Percentiles rank a stretch among this genome's conserved stretches.
These are phyloP conservation scores for Tricholaema leucomelas DNA, from an alignment of 2,113 vertebrate species.

Conservation along the genomic window DNA sequence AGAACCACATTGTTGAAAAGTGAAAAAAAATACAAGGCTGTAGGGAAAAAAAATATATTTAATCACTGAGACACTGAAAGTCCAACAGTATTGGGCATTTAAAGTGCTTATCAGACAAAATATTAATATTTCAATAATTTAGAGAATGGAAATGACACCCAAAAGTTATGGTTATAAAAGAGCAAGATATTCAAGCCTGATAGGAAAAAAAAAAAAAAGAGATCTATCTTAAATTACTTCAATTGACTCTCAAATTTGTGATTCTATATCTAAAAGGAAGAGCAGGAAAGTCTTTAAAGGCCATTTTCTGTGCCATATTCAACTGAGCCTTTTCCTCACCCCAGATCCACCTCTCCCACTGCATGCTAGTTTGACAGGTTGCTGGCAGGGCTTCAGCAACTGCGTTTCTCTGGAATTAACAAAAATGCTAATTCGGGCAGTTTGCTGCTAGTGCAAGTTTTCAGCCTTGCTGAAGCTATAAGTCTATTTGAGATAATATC, in stretches of 20 bases:
- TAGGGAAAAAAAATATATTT: neutral
- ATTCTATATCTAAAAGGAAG: neutral
- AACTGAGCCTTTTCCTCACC: conserved; percentile 8
- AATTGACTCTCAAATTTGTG: neutral
- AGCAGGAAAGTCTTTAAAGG: neutral
- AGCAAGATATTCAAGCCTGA: neutral
- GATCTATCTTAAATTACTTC: neutral
- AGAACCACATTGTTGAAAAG: neutral
- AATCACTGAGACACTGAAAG: neutral
- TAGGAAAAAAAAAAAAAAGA: neutral
- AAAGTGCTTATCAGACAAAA: neutral
- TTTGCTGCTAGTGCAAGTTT: conserved; percentile 38
- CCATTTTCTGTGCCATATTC: neutral
- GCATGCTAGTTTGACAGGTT: conserved; percentile 52
- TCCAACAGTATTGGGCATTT: neutral
- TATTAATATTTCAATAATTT: neutral
- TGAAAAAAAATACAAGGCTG: neutral
- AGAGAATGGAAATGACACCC: neutral
- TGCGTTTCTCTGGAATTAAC: conserved; percentile 41
- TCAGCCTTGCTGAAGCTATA: conserved; percentile 19
- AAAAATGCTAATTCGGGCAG: conserved; percentile 63
- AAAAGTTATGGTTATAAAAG: neutral
- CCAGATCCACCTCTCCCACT: conserved; percentile 10
- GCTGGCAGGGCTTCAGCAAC: conserved; percentile 41
- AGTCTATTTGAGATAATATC: conserved; percentile 41